These are phyloP conservation scores for Antheraea yamamai DNA, from an alignment of 2,888 invertebrate species.

Conservation along the genomic window DNA sequence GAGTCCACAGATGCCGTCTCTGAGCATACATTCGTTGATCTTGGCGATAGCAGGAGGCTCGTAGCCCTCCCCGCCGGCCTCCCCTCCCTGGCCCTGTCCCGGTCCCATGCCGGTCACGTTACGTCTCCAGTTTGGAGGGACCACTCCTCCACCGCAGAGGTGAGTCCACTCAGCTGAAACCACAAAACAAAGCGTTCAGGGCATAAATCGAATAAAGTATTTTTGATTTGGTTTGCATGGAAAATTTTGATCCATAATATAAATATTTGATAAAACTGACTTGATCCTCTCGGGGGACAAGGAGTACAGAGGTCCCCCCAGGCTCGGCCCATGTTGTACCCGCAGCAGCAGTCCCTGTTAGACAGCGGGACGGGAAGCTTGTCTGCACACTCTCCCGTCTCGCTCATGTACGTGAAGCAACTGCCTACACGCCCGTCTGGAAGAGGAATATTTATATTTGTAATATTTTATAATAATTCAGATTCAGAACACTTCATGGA, in stretches of 20 bases:
- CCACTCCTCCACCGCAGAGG: constrained; percentile 76
- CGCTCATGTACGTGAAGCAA: constrained; percentile 86
- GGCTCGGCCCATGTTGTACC: constrained; percentile 92
- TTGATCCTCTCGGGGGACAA: constrained; percentile 83
- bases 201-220: too few species aligned
- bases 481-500: neutral
- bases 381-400: constrained; percentile 86
- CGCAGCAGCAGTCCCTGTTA: constrained; percentile 93
- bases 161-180: constrained; percentile 83
- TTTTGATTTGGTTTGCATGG: neutral
- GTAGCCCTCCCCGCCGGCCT: constrained; percentile 39
- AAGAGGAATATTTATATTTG: constrained; percentile 1
- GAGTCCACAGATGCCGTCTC: constrained; percentile 88
- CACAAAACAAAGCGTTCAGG: too few species aligned
- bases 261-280: constrained; percentile 27
- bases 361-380: constrained; percentile 86
- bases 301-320: constrained; percentile 91
- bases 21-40: constrained; percentile 89
- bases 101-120: constrained; percentile 51
- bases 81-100: constrained; percentile 27
- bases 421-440: constrained; percentile 90
- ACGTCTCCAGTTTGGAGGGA: constrained; percentile 69
- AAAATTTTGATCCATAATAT: neutral
- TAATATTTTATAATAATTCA: neutral
- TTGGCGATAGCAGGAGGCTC: constrained; percentile 63